These are phyloP conservation scores for Climacteris rufus DNA, from an alignment of 2,113 vertebrate species.

Conservation along the genomic window DNA sequence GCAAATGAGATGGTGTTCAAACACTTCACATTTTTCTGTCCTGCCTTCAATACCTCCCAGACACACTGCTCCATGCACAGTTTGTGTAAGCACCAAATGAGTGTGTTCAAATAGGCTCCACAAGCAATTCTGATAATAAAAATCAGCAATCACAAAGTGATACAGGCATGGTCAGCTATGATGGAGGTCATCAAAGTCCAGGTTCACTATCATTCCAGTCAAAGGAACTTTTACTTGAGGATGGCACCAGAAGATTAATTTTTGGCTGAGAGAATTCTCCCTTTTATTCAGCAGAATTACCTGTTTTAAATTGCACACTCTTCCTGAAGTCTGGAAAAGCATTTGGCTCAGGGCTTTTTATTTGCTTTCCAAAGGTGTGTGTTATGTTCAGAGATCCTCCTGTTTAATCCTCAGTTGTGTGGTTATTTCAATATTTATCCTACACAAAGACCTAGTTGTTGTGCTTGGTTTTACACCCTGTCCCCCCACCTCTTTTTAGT, in stretches of 20 bases:
- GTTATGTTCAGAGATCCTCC: slow-evolving; percentile 48
- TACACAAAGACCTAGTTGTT: not conserved
- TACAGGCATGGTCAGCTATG: not conserved
- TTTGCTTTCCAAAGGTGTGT: slow-evolving; percentile 52
- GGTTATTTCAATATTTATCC: slow-evolving; percentile 57
- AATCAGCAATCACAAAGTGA: not conserved
- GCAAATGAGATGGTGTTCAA: not conserved
- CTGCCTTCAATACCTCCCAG: not conserved
- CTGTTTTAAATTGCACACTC: slow-evolving; percentile 25
- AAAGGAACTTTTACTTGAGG: slow-evolving; percentile 32
- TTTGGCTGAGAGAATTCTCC: slow-evolving; percentile 50
- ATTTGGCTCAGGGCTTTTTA: not conserved
- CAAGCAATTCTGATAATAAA: not conserved
- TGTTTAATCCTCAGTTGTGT: slow-evolving; percentile 2
- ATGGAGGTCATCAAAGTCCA: not conserved
- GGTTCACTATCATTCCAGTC: slow-evolving; percentile 8
- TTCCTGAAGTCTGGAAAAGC: slow-evolving; percentile 8
- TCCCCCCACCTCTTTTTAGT: not conserved
- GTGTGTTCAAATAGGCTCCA: not conserved
- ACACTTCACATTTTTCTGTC: not conserved
- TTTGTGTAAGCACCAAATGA: rapidly evolving
- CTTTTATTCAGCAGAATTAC: slow-evolving; percentile 60
- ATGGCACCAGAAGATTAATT: slow-evolving; percentile 58
- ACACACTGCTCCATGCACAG: not conserved
- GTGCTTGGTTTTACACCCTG: not conserved